Percentiles rank a stretch among this genome's conserved stretches.
These are phyloP conservation scores for Drusus annulatus DNA, from an alignment of 1,140 invertebrate species.

Conservation along the genomic window DNA sequence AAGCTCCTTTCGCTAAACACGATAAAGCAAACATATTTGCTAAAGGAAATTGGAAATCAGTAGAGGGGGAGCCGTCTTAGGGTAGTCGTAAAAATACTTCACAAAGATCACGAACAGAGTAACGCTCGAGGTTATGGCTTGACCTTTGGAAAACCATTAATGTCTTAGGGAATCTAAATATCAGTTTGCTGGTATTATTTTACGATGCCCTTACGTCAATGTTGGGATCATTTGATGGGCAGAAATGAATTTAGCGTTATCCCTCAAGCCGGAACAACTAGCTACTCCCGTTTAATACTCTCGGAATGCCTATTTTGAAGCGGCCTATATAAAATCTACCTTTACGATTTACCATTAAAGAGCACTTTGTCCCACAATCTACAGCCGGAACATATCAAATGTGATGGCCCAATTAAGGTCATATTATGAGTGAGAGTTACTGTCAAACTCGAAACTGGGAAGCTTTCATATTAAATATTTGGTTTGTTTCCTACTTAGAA, in stretches of 20 bases:
- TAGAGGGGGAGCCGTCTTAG: too few relatives aligned
- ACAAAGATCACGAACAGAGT: neutral
- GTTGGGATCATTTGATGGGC: neutral
- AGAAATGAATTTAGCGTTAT: neutral
- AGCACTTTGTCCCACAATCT: neutral
- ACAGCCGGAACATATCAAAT: neutral
- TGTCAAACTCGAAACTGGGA: neutral
- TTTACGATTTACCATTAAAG: neutral
- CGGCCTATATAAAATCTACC: neutral
- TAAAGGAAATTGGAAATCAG: conserved; percentile 17
- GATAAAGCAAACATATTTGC: conserved; percentile 15
- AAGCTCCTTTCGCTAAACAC: neutral
- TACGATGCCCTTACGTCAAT: neutral
- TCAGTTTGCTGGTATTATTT: neutral
- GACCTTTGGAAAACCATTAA: neutral
- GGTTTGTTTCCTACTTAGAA: too few relatives aligned
- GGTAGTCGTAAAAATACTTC: neutral
- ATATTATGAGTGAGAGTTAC: neutral
- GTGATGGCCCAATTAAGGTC: neutral
- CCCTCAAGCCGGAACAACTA: neutral
- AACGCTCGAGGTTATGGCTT: conserved; percentile 1
- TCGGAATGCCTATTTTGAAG: neutral
- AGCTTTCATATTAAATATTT: too few relatives aligned
- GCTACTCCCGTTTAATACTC: neutral
- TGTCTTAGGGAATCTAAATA: neutral